Evolutionary conservation across 2,113 vertebrate genomes (phyloP).

Genomic region (Todiramphus chloris): DNA sequence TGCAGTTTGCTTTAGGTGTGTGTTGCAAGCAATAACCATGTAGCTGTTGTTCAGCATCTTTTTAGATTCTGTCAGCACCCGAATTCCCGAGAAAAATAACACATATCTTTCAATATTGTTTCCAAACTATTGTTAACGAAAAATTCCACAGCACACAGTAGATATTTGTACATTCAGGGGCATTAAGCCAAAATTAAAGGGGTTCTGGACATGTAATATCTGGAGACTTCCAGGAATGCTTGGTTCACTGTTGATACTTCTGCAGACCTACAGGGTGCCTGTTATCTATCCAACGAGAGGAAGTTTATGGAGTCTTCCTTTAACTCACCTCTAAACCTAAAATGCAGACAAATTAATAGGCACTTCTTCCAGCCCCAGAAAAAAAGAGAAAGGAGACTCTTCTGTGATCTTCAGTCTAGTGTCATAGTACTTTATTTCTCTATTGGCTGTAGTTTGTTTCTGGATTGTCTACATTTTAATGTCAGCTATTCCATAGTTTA

Average conservation of each 20-base stretch:
- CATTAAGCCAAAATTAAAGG: not conserved
- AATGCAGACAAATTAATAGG: not conserved
- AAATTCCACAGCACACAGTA: not conserved
- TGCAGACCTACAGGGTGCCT: not conserved
- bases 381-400: not conserved
- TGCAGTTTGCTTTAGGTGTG: not conserved
- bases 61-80: not conserved
- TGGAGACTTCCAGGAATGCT: not conserved
- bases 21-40: not conserved
- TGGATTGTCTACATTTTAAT: not conserved
- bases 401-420: not conserved
- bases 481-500: not conserved
- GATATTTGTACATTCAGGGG: not conserved
- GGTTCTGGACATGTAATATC: not conserved
- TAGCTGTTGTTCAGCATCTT: not conserved
- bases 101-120: not conserved
- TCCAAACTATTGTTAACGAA: not conserved
- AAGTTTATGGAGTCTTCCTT: not conserved
- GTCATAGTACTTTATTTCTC: not conserved
- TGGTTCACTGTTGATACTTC: not conserved
- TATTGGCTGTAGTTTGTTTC: not conserved
- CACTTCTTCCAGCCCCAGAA: not conserved
- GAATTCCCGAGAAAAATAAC: not conserved
- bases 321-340: not conserved
- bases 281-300: accelerated